Percentiles rank a stretch among this genome's conserved stretches.
Evolutionary conservation across 2,888 invertebrate species (phyloP).

Genomic region (Mythimna loreyi): DNA sequence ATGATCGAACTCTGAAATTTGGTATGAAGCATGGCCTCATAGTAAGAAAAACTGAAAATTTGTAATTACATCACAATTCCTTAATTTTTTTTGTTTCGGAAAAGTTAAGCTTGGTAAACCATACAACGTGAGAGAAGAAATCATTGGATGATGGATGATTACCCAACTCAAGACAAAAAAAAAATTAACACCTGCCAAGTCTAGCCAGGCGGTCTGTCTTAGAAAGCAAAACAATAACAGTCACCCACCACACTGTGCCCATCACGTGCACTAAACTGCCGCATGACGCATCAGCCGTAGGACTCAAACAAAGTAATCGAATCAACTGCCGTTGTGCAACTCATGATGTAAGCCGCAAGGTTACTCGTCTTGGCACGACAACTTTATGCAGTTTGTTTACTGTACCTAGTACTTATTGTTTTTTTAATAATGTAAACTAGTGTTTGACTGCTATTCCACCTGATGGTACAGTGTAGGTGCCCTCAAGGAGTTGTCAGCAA

Average conservation of each 20-base stretch:
- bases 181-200: background rate
- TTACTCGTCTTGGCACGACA: background rate
- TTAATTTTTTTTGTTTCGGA: too few relatives aligned
- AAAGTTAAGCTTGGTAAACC: too few relatives aligned
- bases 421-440: background rate
- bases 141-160: background rate
- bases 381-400: background rate
- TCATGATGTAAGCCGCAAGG: constrained; percentile 48
- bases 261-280: constrained; percentile 19
- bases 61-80: too few relatives aligned
- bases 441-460: too few relatives aligned
- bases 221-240: background rate
- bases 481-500: too few relatives aligned
- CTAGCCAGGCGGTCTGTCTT: constrained; percentile 10
- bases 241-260: background rate
- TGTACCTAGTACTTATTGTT: background rate
- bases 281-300: constrained; percentile 44
- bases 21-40: too few relatives aligned
- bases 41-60: too few relatives aligned
- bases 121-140: too few relatives aligned
- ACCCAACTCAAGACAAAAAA: too few relatives aligned
- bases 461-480: too few relatives aligned
- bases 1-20: too few relatives aligned
- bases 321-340: constrained; percentile 42
- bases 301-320: constrained; percentile 24